Evolutionary conservation across 2,888 invertebrate genomes (phyloP), one percentile per base, ranked within the genome.

Genomic region (Brenthis hecate): DNA sequence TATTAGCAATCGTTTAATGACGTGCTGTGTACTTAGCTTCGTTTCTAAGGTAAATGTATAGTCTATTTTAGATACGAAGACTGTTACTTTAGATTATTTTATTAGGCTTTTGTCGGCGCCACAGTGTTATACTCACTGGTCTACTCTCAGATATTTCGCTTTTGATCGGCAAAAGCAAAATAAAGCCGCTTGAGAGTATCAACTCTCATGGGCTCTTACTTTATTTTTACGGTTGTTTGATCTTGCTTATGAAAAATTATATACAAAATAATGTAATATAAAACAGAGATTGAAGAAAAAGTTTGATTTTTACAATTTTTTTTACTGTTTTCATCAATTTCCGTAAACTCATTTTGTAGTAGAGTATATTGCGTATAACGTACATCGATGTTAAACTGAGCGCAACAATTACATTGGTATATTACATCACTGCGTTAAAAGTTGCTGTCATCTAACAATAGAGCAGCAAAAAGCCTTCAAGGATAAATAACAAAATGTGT

Each of bases 401-500:
- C 36, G 58, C 28, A 32, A 55, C 28, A 68, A 56, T 55, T 56
- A 66, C 65, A 66, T 64, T 66, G 47, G 65, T 68, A 65, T 65
- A 68, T 71, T 66, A 61, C 66, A 69, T 69, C 68, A 68, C 43
- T 47, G 14, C 13, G 66, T 70, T 60, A 68, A 73, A 72, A 72
- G 72, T 70, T 63, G 57, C 64, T 73, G 73, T 71, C 72, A 65
- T 72, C 69, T 75, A 80, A 87, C 87, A 88, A 88, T 85, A 76
- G 78, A 76, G 72, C 75, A 73, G 75, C 77, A 83, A 81, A 80
- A 81, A 82, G 81, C 80, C 84, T 79, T 84, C 85, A 86, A 88
- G 88, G 88, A 86, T 85, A 85, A 85, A 76, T 81, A 81, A 80
- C 75, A 78, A 82, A 85, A 84, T 84, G 84, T 83, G 81, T 82